Base-by-base conservation (phyloP, 2,113 vertebrate genomes). In the Picathartes gymnocephalus region DNA sequence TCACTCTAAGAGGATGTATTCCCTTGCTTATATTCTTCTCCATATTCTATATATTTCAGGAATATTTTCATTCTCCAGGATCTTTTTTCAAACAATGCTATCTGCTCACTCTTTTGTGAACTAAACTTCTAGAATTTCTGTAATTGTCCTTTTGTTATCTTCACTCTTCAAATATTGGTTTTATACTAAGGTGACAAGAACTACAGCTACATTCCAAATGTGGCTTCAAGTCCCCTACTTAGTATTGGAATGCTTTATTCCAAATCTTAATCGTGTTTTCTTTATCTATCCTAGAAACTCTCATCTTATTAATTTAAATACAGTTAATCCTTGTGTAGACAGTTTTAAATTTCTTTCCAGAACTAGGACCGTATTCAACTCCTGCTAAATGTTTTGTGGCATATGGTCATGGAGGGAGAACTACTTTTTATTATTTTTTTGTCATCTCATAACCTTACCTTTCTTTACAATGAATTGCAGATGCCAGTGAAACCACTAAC, bases 391-490 rank as follows among this genome's bases (percentile, higher is more conserved):
- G 42, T 73, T 87, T 82, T 78, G 70, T 93, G 66, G 58, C 37
- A 57, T 74, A 78, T 60, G 47, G 28, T 33, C 50, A 30, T 62
- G 60, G 65, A 86, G 35, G 61, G 18, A 85, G 14, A 13, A 30
- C n/a, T 70, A 62, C n/a, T n/a, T 94, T 80, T 91, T 58, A 15
- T 53, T 81, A 6, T 70, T 81, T 79, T 95, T 82, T 80, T 44
- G 54, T 69, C 44, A 60, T 88, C 58, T 94, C n/a, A 54, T 85
- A 95, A 68, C 76, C 60, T 93, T 90, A 90, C 91, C 85, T 81
- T 92, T 84, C 87, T 81, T 81, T 64, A 82, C 81, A 91, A 92
- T 91, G 90, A 77, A 92, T 93, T 96, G 91, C 56, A 80, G 93
- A 93, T 97, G 94, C 78, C 78, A 74, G 37, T 74, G 88, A 81